Conservation (phyloP, 2,113 vertebrate species). For the Xiphias gladius region DNA sequence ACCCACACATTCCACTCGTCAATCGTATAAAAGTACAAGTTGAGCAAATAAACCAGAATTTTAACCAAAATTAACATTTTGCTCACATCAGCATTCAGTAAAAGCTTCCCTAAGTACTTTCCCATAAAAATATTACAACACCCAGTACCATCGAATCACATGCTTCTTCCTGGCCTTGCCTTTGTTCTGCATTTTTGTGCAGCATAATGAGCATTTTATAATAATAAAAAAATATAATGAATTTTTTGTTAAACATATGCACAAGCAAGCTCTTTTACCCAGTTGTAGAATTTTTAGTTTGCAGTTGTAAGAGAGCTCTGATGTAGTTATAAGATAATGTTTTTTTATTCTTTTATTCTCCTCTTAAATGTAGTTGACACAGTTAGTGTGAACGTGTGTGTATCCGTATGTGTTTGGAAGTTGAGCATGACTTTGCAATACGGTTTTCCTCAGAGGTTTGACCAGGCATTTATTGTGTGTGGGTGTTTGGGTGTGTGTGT, state of each 20-base stretch:
- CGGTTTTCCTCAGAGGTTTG: slow-evolving; percentile 2
- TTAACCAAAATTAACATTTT: not conserved
- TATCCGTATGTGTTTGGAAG: slow-evolving; percentile 17
- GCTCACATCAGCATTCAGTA: not conserved
- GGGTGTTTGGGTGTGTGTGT: slow-evolving; percentile 7
- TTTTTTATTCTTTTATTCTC: not conserved
- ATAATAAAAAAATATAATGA: no score
- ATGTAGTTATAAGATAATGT: not conserved
- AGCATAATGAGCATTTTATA: not conserved
- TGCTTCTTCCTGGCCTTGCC: not conserved
- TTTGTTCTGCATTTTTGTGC: not conserved
- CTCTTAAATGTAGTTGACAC: not conserved
- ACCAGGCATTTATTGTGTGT: not conserved
- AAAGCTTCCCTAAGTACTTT: no score
- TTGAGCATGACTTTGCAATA: slow-evolving; percentile 47
- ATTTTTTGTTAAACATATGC: not conserved
- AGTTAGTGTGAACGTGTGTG: slow-evolving; percentile 1
- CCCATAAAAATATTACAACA: not conserved
- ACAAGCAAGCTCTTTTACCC: not conserved
- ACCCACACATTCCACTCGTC: no score
- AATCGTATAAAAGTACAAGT: no score
- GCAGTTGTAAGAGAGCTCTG: not conserved
- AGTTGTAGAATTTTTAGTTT: not conserved
- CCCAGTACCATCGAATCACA: not conserved
- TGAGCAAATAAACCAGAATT: no score